These are phyloP conservation scores for Ptilorrhoa leucosticta DNA, from an alignment of 2,113 vertebrate genomes.

Conservation along the genomic window DNA sequence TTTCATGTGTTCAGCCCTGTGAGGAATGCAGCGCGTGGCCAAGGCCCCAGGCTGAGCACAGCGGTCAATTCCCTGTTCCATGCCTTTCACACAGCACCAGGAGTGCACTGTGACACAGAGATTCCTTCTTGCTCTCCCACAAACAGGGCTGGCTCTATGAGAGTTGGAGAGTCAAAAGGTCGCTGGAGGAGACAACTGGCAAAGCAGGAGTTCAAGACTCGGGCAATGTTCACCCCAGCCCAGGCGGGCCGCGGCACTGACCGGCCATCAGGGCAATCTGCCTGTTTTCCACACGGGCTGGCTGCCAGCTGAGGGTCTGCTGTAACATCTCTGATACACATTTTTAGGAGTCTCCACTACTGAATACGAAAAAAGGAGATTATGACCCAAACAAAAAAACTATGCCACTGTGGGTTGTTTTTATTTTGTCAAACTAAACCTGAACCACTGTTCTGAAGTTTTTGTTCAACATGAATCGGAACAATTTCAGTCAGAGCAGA, in stretches of 20 bases:
- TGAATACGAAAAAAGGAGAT: background rate
- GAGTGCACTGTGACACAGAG: background rate
- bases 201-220: accelerated
- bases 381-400: background rate
- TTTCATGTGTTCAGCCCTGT: accelerated
- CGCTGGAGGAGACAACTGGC: background rate
- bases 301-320: background rate
- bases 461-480: background rate
- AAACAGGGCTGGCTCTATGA: background rate
- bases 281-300: accelerated
- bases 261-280: too few species aligned
- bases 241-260: background rate
- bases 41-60: background rate
- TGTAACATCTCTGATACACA: too few species aligned
- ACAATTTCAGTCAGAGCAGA: background rate
- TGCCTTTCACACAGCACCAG: background rate
- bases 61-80: background rate
- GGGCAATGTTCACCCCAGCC: background rate
- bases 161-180: background rate
- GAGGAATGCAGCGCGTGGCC: accelerated
- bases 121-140: background rate
- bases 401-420: background rate
- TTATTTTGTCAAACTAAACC: background rate
- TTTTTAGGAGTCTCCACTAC: background rate
- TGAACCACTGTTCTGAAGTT: background rate